Percentiles rank a stretch among this genome's conserved stretches.
These are phyloP conservation scores for Sebastes hubbsi DNA, from an alignment of 2,797 vertebrate genomes.

Conservation along the genomic window DNA sequence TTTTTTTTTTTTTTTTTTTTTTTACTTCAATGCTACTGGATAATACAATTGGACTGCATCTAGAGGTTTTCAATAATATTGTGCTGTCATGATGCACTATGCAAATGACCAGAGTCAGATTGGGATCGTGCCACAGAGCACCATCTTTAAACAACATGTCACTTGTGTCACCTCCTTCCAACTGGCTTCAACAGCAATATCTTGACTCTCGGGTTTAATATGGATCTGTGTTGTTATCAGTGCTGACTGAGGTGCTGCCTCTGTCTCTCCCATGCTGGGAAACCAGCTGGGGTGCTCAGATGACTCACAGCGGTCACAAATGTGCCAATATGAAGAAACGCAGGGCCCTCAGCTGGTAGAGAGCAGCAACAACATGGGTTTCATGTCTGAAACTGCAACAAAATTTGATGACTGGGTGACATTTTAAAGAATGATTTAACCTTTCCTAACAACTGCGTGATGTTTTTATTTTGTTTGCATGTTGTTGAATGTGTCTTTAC, in stretches of 20 bases:
- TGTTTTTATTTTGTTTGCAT: not conserved
- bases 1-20: not conserved
- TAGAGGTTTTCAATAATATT: not conserved
- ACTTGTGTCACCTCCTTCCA: conserved; percentile 41
- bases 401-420: not conserved
- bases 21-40: not conserved
- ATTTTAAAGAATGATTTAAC: not conserved
- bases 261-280: conserved; percentile 56
- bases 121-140: not conserved
- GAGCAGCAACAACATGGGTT: not conserved
- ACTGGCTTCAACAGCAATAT: conserved; percentile 3
- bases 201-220: conserved; percentile 20
- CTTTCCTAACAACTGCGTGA: not conserved
- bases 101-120: not conserved
- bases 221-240: conserved; percentile 35
- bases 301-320: conserved; percentile 34
- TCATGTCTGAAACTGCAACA: not conserved
- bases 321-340: conserved; percentile 12
- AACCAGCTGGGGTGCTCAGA: conserved; percentile 64
- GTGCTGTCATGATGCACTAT: not conserved
- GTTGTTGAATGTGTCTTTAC: not conserved
- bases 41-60: not conserved
- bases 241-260: conserved; percentile 47
- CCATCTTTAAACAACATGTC: conserved; percentile 51
- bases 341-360: conserved; percentile 65